Evolutionary conservation across 2,797 vertebrate species (phyloP), one percentile per base, ranked within the genome.

Genomic region (Xyrichtys novacula): DNA sequence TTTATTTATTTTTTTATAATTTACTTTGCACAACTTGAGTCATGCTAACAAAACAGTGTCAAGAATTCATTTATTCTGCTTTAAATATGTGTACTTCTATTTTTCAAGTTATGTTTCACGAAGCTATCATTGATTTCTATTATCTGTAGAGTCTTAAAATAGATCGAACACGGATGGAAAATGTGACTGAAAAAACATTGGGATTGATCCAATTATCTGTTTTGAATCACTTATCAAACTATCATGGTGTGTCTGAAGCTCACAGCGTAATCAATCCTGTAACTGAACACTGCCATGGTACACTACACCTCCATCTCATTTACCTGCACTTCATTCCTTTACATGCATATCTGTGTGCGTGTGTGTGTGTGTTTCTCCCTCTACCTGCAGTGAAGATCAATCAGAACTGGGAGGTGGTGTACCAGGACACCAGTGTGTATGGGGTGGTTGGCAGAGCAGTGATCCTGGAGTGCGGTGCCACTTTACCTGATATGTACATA

Each of bases 361-460:
- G n/a, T n/a, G n/a, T n/a, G n/a, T n/a, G n/a, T n/a, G n/a, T n/a
- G n/a, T 47, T 25, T 59, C 44, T 76, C 48, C 36, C 40, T 28
- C 56, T 44, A 44, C 36, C 83, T 95, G 95, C 85, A 14, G 80
- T 92, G 81, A 57, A 93, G 43, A 87, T 90, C 48, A 72, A 89
- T 31, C 71, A 77, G 47, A 82, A 85, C 0, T 85, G 82, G 50
- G 85, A 93, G 78, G 86, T 91, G 58, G 84, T 90, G 15, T 94
- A 93, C 44, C 78, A 66, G 44, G 92, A 95, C 19, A 63, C 62
- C 49, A 55, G 46, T 7, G 83, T 93, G 44, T 94, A 91, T 26
- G 96, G 94, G 3, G 93, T 96, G 7, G 87, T 94, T 42, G 93
- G 86, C 15, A 91, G 70, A 53, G 94, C 94, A 0, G 95, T 96